These are phyloP conservation scores for Lepilemur septentrionalis DNA, from an alignment of 2,797 vertebrate species.

Conservation along the genomic window DNA sequence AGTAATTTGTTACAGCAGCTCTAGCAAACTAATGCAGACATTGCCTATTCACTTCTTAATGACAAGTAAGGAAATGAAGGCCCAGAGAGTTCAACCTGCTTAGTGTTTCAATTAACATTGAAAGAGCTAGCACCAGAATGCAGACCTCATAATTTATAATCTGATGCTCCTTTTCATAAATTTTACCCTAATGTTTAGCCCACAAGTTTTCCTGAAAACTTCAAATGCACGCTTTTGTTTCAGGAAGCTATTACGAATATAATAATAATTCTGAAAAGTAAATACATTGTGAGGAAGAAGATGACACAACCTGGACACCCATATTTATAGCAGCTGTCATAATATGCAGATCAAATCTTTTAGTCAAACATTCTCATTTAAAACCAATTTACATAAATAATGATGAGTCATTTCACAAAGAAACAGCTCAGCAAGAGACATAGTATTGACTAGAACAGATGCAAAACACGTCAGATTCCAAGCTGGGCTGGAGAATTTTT, in stretches of 20 bases:
- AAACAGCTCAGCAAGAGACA: constrained; percentile 64
- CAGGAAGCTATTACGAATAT: constrained; percentile 37
- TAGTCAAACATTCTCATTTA: constrained; percentile 81
- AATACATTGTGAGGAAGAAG: constrained; percentile 63
- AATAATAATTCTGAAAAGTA: constrained; percentile 30
- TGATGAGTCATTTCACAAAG: constrained; percentile 76
- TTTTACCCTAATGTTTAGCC: constrained; percentile 7
- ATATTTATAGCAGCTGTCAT: constrained; percentile 77
- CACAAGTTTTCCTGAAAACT: constrained; percentile 63
- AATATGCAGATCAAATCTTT: constrained; percentile 77
- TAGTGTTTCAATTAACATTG: background rate
- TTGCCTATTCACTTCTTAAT: background rate
- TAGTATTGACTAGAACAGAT: constrained; percentile 64
- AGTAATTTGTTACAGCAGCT: background rate
- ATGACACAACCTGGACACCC: constrained; percentile 46
- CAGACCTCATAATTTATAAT: background rate
- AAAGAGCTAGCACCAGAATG: background rate
- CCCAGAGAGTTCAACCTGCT: background rate
- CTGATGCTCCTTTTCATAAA: background rate
- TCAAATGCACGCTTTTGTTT: constrained; percentile 51
- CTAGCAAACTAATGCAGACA: background rate
- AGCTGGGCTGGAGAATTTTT: background rate
- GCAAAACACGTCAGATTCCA: background rate
- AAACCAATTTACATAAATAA: constrained; percentile 84
- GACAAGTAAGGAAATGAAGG: background rate